Percentiles rank a stretch among this genome's conserved stretches.
Conservation (phyloP, 2,113 vertebrate genomes). For the Oncorhynchus kisutch region DNA sequence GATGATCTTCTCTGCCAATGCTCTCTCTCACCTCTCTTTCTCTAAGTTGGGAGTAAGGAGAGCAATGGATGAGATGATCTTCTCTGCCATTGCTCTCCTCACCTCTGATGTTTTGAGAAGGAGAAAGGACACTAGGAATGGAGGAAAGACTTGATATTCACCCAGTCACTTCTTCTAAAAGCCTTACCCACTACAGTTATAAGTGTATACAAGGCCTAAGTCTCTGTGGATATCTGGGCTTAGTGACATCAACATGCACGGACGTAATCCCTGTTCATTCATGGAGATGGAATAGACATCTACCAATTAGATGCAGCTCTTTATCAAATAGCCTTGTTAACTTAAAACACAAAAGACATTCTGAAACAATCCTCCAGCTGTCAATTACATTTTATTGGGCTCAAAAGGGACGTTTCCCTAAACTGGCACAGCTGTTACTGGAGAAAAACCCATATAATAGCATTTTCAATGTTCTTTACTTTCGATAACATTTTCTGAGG, state of each 20-base stretch:
- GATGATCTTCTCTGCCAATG: too few relatives aligned
- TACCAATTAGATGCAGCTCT: constrained; percentile 7
- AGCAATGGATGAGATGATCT: too few relatives aligned
- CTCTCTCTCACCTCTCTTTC: too few relatives aligned
- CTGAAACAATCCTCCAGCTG: constrained; percentile 4
- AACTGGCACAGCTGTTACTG: constrained; percentile 30
- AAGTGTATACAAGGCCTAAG: not conserved
- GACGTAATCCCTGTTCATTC: not conserved
- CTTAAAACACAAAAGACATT: constrained; percentile 15
- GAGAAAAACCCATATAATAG: constrained; percentile 15
- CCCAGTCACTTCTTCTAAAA: too few relatives aligned
- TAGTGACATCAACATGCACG: not conserved
- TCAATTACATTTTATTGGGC: constrained; percentile 31
- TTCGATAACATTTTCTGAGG: too few relatives aligned
- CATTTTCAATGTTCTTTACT: too few relatives aligned
- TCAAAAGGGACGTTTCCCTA: constrained; percentile 22
- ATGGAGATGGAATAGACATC: not conserved
- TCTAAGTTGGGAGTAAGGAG: too few relatives aligned
- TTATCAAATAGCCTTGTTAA: constrained; percentile 21
- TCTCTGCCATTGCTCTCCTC: too few relatives aligned
- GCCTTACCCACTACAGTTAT: too few relatives aligned
- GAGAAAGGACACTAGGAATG: too few relatives aligned
- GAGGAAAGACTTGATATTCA: too few relatives aligned
- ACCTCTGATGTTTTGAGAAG: too few relatives aligned
- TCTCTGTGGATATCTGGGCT: not conserved